A percentile compares a stretch with the other conserved stretches of the same genome.
Conservation (phyloP, 2,888 invertebrate genomes). For the Euzetes globulus region DNA sequence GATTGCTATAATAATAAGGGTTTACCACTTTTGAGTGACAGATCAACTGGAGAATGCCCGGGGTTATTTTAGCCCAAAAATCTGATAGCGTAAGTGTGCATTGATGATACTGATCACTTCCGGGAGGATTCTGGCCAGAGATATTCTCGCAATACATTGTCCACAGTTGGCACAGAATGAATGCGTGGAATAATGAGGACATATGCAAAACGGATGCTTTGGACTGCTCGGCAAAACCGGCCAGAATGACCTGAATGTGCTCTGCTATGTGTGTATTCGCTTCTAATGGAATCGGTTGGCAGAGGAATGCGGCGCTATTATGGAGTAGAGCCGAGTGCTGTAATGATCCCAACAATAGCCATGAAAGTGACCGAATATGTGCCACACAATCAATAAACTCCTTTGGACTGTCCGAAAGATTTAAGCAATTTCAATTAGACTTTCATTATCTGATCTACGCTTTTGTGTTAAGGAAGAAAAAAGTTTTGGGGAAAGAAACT, state of each 20-base stretch:
- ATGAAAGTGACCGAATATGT: slow-evolving; percentile 86
- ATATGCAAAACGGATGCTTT: slow-evolving; percentile 87
- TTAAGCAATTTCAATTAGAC: not conserved
- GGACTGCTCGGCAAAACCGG: slow-evolving; percentile 91
- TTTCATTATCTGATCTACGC: not conserved
- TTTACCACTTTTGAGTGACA: slow-evolving; percentile 81
- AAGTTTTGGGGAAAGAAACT: not conserved
- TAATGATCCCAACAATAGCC: slow-evolving; percentile 91
- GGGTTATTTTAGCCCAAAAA: slow-evolving; percentile 98
- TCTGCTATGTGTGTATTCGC: slow-evolving; percentile 94
- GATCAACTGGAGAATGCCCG: slow-evolving; percentile 83
- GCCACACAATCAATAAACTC: slow-evolving; percentile 92
- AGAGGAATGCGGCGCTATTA: slow-evolving; percentile 30
- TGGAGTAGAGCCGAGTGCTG: slow-evolving; percentile 67
- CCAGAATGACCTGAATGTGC: slow-evolving; percentile 91
- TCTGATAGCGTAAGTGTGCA: slow-evolving; percentile 66
- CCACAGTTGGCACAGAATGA: slow-evolving; percentile 97
- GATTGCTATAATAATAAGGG: slow-evolving; percentile 38
- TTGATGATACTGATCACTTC: slow-evolving; percentile 47
- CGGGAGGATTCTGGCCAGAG: slow-evolving; percentile 57
- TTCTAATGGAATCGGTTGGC: slow-evolving; percentile 85
- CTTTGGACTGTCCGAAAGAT: slow-evolving; percentile 59
- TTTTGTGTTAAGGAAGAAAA: not conserved
- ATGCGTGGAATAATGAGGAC: slow-evolving; percentile 93
- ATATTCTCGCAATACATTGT: slow-evolving; percentile 93